Base-by-base conservation (phyloP, 1,140 invertebrate genomes). In the Metopolophium dirhodum region DNA sequence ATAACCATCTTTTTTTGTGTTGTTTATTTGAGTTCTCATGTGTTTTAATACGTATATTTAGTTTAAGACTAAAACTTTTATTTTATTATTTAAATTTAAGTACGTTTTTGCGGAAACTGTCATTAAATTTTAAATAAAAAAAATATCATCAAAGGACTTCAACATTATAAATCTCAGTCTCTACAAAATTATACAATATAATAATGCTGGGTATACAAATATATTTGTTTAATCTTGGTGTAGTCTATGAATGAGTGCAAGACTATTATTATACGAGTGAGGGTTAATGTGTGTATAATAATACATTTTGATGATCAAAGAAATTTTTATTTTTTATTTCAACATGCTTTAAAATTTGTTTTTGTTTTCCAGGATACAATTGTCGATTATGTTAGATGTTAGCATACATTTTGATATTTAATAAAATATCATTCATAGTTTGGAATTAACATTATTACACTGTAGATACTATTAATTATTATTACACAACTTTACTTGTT, bases 21-120 rank as follows among this genome's bases (percentile, higher is more conserved):
- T 11, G 9, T 68, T 26, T 61, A 57, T 61, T 30, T 68, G 26
- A 68, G 11, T 14, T 30, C 61, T 11, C 3, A 9, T 11, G 4
- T 68, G 26, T 61, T 30, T 51, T 9, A 61, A 26, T 8, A 26
- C 2, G 8, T 61, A 26, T n/a, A 2, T n/a, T 18, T n/a, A 68
- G 14, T 68, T 68, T 18, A 68, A 14, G 30, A 68, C 11, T n/a
- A n/a, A 1, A 68, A n/a, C 30, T 68, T n/a, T n/a, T 68, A 68
- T 68, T 68, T 68, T 68, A 68, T 68, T 68, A 68, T 18, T 68
- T n/a, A 68, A 68, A 68, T 68, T 68, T n/a, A n/a, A 68, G n/a
- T 6, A n/a, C 14, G 61, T 68, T 68, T 68, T 68, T 14, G 3
- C 30, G 6, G 1, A 68, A 68, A 68, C 30, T n/a, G 11, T n/a